Evolutionary conservation across 2,888 invertebrate genomes (phyloP).

Genomic region (Chrysopilus asiliformis): DNA sequence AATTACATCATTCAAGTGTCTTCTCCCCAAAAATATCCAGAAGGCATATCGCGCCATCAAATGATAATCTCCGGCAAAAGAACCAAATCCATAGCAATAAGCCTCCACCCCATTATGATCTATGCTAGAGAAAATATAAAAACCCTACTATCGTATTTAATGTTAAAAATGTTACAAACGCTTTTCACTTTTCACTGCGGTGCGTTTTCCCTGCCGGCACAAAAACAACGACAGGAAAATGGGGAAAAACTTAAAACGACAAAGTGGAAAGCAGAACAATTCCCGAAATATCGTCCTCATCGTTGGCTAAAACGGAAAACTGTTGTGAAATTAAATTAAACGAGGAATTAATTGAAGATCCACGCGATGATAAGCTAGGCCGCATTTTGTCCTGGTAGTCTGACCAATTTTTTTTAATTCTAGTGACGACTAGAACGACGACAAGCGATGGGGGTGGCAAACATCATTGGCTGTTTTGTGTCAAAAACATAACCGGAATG

Average conservation of each 20-base stretch:
- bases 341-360: conserved; percentile 18
- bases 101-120: conserved; percentile 7
- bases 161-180: no score
- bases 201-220: no score
- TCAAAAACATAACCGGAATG: no score
- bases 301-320: conserved; percentile 10
- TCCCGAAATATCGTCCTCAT: conserved; percentile 5
- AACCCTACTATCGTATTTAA: no score
- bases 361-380: conserved; percentile 14
- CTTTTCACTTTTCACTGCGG: no score
- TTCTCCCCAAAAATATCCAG: conserved; percentile 8
- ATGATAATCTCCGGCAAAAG: not conserved
- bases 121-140: no score
- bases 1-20: conserved; percentile 13
- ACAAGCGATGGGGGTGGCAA: no score
- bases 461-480: not conserved
- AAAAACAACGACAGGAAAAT: not conserved
- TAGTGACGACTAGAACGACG: not conserved
- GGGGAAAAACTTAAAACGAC: not conserved
- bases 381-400: not conserved
- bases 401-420: not conserved
- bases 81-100: not conserved
- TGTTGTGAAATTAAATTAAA: conserved; percentile 16
- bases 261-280: no score
- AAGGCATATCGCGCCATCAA: conserved; percentile 8